Percentiles rank a stretch among this genome's conserved stretches.
These are phyloP conservation scores for Sebastes aleutianus DNA, from an alignment of 2,797 vertebrate species.

Conservation along the genomic window DNA sequence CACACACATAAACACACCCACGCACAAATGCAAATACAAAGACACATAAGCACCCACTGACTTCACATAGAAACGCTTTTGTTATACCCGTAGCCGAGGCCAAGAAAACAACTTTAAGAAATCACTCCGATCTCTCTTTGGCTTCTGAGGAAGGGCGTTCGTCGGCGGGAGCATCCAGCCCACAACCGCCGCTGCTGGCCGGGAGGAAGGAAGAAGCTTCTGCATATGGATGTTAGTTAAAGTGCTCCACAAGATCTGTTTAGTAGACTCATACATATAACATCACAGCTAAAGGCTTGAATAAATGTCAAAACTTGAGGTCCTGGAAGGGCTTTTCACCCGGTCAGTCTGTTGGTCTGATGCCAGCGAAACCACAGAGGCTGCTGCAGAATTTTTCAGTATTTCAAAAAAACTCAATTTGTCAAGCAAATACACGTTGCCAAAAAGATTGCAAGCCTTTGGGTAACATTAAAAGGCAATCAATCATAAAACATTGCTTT, in stretches of 20 bases:
- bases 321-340: conserved; percentile 4
- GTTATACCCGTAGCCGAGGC: conserved; percentile 26
- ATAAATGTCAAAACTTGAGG: conserved; percentile 22
- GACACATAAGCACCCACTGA: conserved; percentile 12
- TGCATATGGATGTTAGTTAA: conserved; percentile 66
- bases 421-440: neutral
- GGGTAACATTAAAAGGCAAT: neutral
- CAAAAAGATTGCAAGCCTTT: neutral
- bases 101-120: conserved; percentile 53
- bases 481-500: neutral
- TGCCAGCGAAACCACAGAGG: conserved; percentile 30
- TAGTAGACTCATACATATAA: conserved; percentile 55
- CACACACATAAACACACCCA: conserved; percentile 12
- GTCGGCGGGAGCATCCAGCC: conserved; percentile 28
- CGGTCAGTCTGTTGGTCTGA: neutral
- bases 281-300: conserved; percentile 32
- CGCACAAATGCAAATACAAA: conserved; percentile 20
- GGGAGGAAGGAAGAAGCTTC: conserved; percentile 59
- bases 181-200: conserved; percentile 37
- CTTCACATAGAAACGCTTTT: conserved; percentile 30
- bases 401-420: conserved; percentile 18
- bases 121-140: conserved; percentile 33
- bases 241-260: conserved; percentile 22
- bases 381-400: conserved; percentile 1
- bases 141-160: conserved; percentile 47